Conservation (phyloP, 1,140 invertebrate species). For the Tetramorium simillimum region DNA sequence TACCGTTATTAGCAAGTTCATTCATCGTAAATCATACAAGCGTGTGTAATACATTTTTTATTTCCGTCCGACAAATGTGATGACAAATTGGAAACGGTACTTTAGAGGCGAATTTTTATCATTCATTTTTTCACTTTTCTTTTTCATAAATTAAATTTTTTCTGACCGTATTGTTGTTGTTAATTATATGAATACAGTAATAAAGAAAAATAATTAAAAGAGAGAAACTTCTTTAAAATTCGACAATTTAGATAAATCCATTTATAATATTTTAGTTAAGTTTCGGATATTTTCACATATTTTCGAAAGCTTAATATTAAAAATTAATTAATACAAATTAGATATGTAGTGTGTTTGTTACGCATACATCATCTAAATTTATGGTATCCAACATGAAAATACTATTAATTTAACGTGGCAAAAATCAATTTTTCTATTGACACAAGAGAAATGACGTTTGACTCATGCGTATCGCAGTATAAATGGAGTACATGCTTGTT, state of each 20-base stretch:
- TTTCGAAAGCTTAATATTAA: neutral
- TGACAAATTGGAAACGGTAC: conserved; percentile 42
- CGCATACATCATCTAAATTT: neutral
- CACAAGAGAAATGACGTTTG: neutral
- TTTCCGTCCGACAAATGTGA: conserved; percentile 8
- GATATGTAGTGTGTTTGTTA: neutral
- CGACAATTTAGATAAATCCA: neutral
- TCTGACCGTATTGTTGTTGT: neutral
- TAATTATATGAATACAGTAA: neutral
- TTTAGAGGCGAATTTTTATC: neutral
- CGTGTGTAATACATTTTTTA: conserved; percentile 31
- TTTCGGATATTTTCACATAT: neutral
- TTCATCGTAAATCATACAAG: conserved; percentile 28
- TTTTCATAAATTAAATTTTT: neutral
- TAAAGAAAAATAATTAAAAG: neutral
- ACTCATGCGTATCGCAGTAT: neutral
- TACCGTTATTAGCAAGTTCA: conserved; percentile 24
- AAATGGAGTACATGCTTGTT: neutral
- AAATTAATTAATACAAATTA: neutral
- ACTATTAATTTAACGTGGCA: neutral
- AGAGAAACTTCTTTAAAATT: neutral
- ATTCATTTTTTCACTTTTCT: neutral
- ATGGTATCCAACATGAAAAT: neutral
- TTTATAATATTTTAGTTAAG: neutral
- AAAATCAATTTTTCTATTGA: conserved; percentile 2